Conservation (phyloP, 2,888 invertebrate species). For the Halictus quadricinctus region DNA sequence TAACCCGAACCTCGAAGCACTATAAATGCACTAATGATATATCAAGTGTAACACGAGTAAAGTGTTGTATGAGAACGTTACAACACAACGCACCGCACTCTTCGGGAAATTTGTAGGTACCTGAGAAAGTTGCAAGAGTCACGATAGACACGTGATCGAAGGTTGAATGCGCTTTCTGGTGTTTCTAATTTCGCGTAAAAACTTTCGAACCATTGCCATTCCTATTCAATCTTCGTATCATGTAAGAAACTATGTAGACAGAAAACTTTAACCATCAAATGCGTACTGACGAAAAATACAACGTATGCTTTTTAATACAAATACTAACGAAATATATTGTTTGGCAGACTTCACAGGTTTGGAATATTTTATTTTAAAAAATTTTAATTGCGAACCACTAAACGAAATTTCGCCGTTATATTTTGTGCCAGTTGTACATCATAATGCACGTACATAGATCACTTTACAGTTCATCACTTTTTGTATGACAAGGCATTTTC, state of each 20-base stretch:
- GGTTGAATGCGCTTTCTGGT: slow-evolving; percentile 18
- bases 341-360: slow-evolving; percentile 13
- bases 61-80: slow-evolving; percentile 68
- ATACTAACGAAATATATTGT: slow-evolving; percentile 11
- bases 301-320: not conserved
- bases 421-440: not conserved
- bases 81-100: slow-evolving; percentile 54
- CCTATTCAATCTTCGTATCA: not conserved
- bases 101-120: slow-evolving; percentile 49
- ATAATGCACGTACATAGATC: not conserved
- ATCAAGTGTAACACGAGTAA: slow-evolving; percentile 67
- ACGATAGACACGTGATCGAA: slow-evolving; percentile 38
- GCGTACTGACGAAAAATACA: not conserved
- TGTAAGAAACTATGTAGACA: not conserved
- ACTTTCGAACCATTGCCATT: not conserved
- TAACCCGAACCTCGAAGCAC: slow-evolving; percentile 64
- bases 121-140: slow-evolving; percentile 54
- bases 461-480: not conserved
- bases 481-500: slow-evolving; percentile 6
- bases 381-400: slow-evolving; percentile 20
- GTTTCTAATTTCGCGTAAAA: slow-evolving; percentile 7
- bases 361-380: slow-evolving; percentile 15
- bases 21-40: slow-evolving; percentile 70
- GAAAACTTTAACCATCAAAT: not conserved
- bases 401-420: slow-evolving; percentile 2